These are phyloP conservation scores for Nomada flava DNA, from an alignment of 2,888 invertebrate genomes.

Conservation along the genomic window DNA sequence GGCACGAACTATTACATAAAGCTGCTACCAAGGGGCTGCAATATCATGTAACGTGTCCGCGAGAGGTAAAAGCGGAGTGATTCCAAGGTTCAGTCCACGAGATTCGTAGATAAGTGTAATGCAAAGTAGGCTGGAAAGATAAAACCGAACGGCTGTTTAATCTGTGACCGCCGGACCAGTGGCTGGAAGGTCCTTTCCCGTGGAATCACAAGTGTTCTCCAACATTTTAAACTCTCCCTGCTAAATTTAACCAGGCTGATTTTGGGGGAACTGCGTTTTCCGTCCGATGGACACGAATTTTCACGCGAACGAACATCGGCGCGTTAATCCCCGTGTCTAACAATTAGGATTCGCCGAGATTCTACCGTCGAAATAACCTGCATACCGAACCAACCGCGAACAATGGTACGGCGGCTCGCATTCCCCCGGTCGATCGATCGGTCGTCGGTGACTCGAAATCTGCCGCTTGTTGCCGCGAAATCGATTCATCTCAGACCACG, in stretches of 20 bases:
- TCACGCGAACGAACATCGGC: not conserved
- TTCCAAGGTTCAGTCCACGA: conserved; percentile 37
- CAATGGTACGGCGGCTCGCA: not conserved
- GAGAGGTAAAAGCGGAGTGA: conserved; percentile 33
- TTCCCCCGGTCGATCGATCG: conserved; percentile 1
- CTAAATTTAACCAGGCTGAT: conserved; percentile 4
- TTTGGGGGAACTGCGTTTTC: not conserved
- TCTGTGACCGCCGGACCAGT: conserved; percentile 22
- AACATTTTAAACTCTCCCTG: not conserved
- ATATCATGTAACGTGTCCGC: conserved; percentile 47
- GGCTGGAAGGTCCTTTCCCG: not conserved
- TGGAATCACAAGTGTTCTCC: conserved; percentile 11
- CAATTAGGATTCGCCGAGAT: not conserved
- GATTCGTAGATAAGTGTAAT: conserved; percentile 47
- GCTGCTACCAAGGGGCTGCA: not conserved
- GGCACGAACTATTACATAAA: conserved; percentile 10
- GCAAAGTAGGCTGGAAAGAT: conserved; percentile 51
- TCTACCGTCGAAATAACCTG: not conserved
- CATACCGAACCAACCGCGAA: not conserved
- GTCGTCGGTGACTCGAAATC: conserved; percentile 9
- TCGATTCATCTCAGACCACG: conserved; percentile 28
- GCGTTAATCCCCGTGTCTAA: no score
- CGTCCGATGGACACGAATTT: not conserved
- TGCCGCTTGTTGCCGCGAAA: conserved; percentile 29
- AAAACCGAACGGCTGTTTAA: conserved; percentile 45